Evolutionary conservation across 2,797 vertebrate species (phyloP).

Genomic region (Channallabes apus): DNA sequence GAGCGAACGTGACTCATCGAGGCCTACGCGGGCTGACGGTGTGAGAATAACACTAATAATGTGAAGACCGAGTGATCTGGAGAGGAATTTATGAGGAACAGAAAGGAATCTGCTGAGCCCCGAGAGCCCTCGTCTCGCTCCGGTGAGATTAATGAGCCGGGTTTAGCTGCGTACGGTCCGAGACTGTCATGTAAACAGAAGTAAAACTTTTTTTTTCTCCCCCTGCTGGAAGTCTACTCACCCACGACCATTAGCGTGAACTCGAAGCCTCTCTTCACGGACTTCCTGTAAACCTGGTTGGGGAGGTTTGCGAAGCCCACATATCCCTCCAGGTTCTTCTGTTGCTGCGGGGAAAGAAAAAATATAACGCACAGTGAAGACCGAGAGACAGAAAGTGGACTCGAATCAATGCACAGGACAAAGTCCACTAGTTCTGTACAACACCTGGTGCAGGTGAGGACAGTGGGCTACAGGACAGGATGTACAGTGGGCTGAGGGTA

Average conservation of each 20-base stretch:
- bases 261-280: constrained; percentile 95
- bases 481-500: no score
- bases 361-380: constrained; percentile 33
- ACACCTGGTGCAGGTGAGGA: not conserved
- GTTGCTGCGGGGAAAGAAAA: constrained; percentile 78
- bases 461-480: not conserved
- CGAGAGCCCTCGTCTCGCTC: not conserved
- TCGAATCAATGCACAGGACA: not conserved
- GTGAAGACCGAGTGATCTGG: not conserved
- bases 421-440: not conserved
- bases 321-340: constrained; percentile 96
- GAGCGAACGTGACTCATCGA: not conserved
- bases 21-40: not conserved
- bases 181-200: not conserved
- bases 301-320: constrained; percentile 96
- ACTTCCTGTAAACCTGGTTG: constrained; percentile 85
- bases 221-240: constrained; percentile 66
- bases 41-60: not conserved
- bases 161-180: not conserved
- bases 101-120: not conserved
- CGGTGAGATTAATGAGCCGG: not conserved
- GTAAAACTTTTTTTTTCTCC: not conserved
- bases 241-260: constrained; percentile 98
- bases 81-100: not conserved
- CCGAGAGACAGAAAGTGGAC: not conserved